Conservation (phyloP, 2,797 vertebrate species). For the Tarsius wallacei region DNA sequence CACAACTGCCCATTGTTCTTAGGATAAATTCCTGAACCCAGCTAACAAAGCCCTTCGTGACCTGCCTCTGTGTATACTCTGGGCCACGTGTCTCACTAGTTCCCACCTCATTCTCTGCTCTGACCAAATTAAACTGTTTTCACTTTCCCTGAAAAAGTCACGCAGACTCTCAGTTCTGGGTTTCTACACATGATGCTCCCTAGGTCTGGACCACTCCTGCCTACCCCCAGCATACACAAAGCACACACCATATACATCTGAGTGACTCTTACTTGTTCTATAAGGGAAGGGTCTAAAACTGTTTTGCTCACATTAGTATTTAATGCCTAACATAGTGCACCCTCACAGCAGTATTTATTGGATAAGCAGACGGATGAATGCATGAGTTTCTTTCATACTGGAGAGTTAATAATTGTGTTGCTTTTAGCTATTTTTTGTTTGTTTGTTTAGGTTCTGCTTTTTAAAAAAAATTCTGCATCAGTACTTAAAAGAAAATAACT, state of each 20-base stretch:
- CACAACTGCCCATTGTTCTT: not conserved
- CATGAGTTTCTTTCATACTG: not conserved
- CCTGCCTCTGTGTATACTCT: not conserved
- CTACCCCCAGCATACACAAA: not conserved
- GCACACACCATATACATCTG: not conserved
- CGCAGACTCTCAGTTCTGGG: not conserved
- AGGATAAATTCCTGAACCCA: not conserved
- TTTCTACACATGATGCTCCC: not conserved
- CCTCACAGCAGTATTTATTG: not conserved
- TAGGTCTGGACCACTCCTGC: not conserved
- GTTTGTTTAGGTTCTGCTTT: not conserved
- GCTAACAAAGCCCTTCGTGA: not conserved
- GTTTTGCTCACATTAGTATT: not conserved
- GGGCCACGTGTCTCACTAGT: not conserved
- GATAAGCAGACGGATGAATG: not conserved
- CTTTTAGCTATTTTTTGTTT: not conserved
- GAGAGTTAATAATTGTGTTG: not conserved
- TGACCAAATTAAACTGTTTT: not conserved
- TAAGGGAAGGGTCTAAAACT: not conserved
- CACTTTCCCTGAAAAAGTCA: not conserved
- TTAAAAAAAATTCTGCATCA: conserved; percentile 5
- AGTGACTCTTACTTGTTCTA: not conserved
- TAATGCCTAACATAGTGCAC: not conserved
- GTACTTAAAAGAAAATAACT: not conserved
- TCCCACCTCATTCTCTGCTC: not conserved